These are phyloP conservation scores for Ricordea florida DNA, from an alignment of 92 coral and sea anemone genomes.

Conservation along the genomic window DNA sequence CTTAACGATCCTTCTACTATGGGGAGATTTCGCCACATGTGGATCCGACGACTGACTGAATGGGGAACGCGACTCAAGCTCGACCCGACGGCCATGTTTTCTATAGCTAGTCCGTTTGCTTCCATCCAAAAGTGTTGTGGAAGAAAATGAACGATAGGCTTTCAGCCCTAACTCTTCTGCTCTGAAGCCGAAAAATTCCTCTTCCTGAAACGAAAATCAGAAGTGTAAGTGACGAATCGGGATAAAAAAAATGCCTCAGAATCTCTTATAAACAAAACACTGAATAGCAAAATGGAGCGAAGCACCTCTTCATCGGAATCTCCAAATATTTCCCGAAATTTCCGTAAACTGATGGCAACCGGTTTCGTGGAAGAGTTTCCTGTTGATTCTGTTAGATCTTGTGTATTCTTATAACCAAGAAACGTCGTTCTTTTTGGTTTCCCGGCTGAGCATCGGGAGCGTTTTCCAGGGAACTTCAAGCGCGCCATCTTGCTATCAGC, in stretches of 20 bases:
- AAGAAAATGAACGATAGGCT: slow-evolving; percentile 76
- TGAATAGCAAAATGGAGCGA: slow-evolving; percentile 49
- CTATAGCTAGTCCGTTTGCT: slow-evolving; percentile 13
- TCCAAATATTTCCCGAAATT: slow-evolving; percentile 95
- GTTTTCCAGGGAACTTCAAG: slow-evolving; percentile 86
- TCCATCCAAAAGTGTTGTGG: slow-evolving; percentile 12
- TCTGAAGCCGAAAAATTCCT: slow-evolving; percentile 91
- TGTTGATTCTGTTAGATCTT: slow-evolving; percentile 12
- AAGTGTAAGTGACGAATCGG: background rate
- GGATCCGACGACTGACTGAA: background rate
- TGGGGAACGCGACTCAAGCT: background rate
- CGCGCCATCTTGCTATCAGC: slow-evolving; percentile 97
- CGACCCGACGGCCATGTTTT: slow-evolving; percentile 13
- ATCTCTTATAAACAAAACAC: slow-evolving; percentile 58
- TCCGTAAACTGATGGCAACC: slow-evolving; percentile 74
- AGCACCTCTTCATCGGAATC: slow-evolving; percentile 99
- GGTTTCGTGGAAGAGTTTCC: slow-evolving; percentile 49
- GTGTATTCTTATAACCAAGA: slow-evolving; percentile 49
- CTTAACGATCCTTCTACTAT: background rate
- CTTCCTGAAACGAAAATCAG: slow-evolving; percentile 58
- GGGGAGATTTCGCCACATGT: background rate
- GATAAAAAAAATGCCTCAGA: background rate
- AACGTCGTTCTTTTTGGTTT: slow-evolving; percentile 48
- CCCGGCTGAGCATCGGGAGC: slow-evolving; percentile 66
- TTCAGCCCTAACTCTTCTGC: slow-evolving; percentile 92